phyloP scores from a whole-genome alignment of 2,113 vertebrate genomes.

The Neodon shergylaensis region DNA sequence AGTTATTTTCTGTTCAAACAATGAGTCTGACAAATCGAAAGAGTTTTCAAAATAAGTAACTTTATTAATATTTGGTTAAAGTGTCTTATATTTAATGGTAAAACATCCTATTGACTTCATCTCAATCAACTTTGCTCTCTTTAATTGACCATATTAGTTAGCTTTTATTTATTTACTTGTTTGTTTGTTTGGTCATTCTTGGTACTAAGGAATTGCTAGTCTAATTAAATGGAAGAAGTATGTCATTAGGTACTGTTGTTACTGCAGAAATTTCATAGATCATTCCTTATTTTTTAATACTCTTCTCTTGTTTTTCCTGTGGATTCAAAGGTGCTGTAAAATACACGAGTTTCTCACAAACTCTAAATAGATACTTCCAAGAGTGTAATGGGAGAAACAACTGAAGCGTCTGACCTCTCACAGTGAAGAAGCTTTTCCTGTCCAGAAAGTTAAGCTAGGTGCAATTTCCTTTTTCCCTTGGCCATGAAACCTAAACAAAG shows the following conservation, averaged over 20 bases:
- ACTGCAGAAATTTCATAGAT: neutral
- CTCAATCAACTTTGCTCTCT: neutral
- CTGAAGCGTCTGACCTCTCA: too few species aligned
- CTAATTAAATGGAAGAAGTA: neutral
- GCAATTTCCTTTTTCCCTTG: neutral
- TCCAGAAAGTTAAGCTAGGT: neutral
- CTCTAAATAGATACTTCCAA: neutral
- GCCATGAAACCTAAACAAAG: neutral
- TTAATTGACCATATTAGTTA: neutral
- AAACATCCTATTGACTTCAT: neutral
- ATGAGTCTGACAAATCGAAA: neutral
- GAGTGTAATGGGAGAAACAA: neutral
- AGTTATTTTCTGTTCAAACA: neutral
- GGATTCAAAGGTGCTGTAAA: neutral
- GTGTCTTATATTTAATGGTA: neutral
- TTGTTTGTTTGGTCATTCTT: neutral
- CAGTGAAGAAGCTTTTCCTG: neutral
- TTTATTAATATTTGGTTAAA: neutral
- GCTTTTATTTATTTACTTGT: too few species aligned
- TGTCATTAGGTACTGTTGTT: neutral
- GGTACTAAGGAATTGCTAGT: neutral
- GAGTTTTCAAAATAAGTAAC: neutral
- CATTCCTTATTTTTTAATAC: neutral
- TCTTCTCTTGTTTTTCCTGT: neutral
- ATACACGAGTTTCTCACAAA: neutral